Conservation (phyloP, 1,140 invertebrate species). For the Uloborus diversus region DNA sequence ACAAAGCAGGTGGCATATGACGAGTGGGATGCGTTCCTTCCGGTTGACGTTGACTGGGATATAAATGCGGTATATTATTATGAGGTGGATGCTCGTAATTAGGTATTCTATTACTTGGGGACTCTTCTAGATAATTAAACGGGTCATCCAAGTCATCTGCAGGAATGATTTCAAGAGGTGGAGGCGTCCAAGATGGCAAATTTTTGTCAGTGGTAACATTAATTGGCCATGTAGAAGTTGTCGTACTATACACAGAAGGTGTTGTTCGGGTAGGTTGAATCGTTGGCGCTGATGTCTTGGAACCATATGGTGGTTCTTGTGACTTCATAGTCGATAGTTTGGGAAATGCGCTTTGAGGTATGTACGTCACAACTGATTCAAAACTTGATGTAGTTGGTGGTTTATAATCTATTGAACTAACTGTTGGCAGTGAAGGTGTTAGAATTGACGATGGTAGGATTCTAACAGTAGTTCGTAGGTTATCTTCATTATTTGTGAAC, state of each 20-base stretch:
- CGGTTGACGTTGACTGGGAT: background rate
- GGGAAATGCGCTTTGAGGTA: constrained; percentile 1
- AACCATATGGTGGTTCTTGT: too few relatives aligned
- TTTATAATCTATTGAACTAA: background rate
- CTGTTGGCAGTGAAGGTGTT: background rate
- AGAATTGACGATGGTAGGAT: background rate
- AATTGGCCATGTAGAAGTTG: constrained; percentile 1
- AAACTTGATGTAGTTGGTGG: background rate
- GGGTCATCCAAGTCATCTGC: constrained; percentile 36
- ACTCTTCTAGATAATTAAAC: constrained; percentile 37
- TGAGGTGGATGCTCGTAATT: constrained; percentile 27
- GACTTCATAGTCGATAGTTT: background rate
- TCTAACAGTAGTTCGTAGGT: background rate
- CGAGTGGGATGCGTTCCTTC: background rate
- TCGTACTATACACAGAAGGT: background rate
- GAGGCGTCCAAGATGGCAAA: constrained; percentile 38
- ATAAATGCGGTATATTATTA: constrained; percentile 15
- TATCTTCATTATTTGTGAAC: background rate
- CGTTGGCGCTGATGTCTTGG: background rate
- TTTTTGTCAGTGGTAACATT: background rate
- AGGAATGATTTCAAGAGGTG: constrained; percentile 49
- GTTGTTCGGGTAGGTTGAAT: background rate
- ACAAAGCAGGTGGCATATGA: background rate
- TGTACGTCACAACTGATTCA: constrained; percentile 28
- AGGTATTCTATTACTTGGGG: constrained; percentile 35